Conservation (phyloP, 2,113 vertebrate species). For the Larimichthys polyactis region DNA sequence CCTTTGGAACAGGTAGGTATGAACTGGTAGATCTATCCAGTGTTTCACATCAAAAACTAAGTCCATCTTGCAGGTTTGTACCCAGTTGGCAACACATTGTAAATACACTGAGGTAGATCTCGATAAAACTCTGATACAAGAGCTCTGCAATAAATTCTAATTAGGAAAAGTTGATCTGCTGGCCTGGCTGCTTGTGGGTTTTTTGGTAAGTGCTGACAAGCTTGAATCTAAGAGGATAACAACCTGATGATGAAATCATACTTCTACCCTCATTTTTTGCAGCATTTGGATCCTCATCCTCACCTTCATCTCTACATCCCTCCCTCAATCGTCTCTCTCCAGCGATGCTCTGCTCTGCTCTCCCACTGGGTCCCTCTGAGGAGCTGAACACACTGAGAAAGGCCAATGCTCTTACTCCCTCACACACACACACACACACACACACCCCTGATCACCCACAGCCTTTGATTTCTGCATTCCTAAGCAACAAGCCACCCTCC, state of each 20-base stretch:
- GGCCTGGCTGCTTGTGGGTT: not conserved
- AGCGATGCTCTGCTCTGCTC: not conserved
- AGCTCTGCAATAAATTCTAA: not conserved
- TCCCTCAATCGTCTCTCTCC: slow-evolving; percentile 24
- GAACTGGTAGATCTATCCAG: too few relatives aligned
- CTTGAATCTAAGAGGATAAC: not conserved
- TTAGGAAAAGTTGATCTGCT: not conserved
- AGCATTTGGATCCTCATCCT: slow-evolving; percentile 32
- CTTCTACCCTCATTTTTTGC: slow-evolving; percentile 30
- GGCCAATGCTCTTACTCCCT: not conserved
- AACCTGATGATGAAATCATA: not conserved
- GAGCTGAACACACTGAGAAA: slow-evolving; percentile 34
- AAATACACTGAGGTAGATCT: not conserved
- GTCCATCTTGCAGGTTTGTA: not conserved
- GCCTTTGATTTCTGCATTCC: slow-evolving; percentile 75
- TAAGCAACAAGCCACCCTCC: slow-evolving; percentile 19
- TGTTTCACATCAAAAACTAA: too few relatives aligned
- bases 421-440: not conserved
- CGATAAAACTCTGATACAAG: not conserved
- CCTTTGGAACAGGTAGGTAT: too few relatives aligned
- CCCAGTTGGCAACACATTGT: not conserved
- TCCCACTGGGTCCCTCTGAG: slow-evolving; percentile 28
- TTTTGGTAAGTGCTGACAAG: not conserved
- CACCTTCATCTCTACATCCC: slow-evolving; percentile 51
- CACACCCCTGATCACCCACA: slow-evolving; percentile 1